A percentile compares a stretch with the other conserved stretches of the same genome.
These are phyloP conservation scores for Aleiodes sp. DNA, from an alignment of 1,140 invertebrate genomes.

Conservation along the genomic window DNA sequence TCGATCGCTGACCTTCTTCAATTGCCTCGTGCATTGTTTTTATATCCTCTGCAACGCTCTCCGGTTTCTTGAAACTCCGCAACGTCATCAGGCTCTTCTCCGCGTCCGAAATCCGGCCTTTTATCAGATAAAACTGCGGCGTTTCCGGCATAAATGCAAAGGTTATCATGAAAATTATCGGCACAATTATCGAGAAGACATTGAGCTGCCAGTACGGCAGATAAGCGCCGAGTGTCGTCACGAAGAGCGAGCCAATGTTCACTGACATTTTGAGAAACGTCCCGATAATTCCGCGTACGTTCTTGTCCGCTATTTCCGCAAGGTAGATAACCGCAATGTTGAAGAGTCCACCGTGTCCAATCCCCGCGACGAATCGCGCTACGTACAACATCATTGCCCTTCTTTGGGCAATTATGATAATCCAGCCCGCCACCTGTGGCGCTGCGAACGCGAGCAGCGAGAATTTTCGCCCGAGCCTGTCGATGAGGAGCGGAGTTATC, in stretches of 20 bases:
- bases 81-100: slow-evolving; percentile 69
- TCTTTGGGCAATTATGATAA: slow-evolving; percentile 48
- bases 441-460: slow-evolving; percentile 49
- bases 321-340: slow-evolving; percentile 67
- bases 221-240: slow-evolving; percentile 65
- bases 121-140: slow-evolving; percentile 76
- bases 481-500: slow-evolving; percentile 47
- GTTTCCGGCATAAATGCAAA: slow-evolving; percentile 80
- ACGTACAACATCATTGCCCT: slow-evolving; percentile 48
- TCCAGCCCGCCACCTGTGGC: slow-evolving; percentile 51
- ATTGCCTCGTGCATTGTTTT: slow-evolving; percentile 71
- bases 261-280: slow-evolving; percentile 65
- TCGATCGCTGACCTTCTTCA: slow-evolving; percentile 65
- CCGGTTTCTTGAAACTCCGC: slow-evolving; percentile 65
- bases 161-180: slow-evolving; percentile 70
- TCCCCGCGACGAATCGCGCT: slow-evolving; percentile 57
- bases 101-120: slow-evolving; percentile 69
- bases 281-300: slow-evolving; percentile 66
- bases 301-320: slow-evolving; percentile 68
- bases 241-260: slow-evolving; percentile 67
- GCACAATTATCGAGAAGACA: slow-evolving; percentile 62
- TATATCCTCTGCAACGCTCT: slow-evolving; percentile 71
- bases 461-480: slow-evolving; percentile 53
- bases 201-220: slow-evolving; percentile 65
- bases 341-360: slow-evolving; percentile 66